These are phyloP conservation scores for Epinotia ramella DNA, from an alignment of 2,888 invertebrate genomes.

Conservation along the genomic window DNA sequence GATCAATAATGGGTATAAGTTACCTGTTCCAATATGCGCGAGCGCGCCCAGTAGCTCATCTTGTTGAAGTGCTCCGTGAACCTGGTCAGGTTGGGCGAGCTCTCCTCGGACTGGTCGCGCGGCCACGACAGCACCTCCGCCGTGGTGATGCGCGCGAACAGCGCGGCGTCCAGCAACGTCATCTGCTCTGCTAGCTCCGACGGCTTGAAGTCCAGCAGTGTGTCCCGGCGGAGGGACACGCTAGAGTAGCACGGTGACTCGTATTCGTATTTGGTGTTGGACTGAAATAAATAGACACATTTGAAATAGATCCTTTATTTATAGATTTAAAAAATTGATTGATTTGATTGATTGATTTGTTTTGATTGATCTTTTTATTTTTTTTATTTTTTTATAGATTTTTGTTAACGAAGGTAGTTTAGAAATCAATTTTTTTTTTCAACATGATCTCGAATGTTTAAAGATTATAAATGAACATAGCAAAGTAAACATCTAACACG, in stretches of 20 bases:
- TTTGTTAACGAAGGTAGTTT: too few species aligned
- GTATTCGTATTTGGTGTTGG: conserved; percentile 76
- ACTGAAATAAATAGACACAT: conserved; percentile 55
- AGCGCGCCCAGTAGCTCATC: conserved; percentile 99
- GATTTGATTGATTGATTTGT: too few species aligned
- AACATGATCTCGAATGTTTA: neutral
- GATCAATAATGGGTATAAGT: too few species aligned
- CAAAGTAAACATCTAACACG: neutral
- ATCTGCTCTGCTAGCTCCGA: conserved; percentile 98
- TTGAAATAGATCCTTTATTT: neutral
- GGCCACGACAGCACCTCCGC: conserved; percentile 99
- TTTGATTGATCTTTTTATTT: too few species aligned
- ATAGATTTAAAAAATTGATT: too few species aligned
- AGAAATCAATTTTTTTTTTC: neutral
- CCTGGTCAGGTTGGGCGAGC: conserved; percentile 97
- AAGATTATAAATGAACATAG: neutral
- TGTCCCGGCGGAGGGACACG: conserved; percentile 80
- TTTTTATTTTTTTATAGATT: too few species aligned
- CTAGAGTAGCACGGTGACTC: conserved; percentile 76
- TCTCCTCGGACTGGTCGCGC: conserved; percentile 98
- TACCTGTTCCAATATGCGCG: conserved; percentile 94
- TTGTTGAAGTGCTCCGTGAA: conserved; percentile 99
- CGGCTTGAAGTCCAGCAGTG: conserved; percentile 96
- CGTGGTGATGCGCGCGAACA: conserved; percentile 98
- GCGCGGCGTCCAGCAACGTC: conserved; percentile 97